Evolutionary conservation across 2,797 vertebrate species (phyloP), one percentile per base, ranked within the genome.

Genomic region (Tapera naevia): DNA sequence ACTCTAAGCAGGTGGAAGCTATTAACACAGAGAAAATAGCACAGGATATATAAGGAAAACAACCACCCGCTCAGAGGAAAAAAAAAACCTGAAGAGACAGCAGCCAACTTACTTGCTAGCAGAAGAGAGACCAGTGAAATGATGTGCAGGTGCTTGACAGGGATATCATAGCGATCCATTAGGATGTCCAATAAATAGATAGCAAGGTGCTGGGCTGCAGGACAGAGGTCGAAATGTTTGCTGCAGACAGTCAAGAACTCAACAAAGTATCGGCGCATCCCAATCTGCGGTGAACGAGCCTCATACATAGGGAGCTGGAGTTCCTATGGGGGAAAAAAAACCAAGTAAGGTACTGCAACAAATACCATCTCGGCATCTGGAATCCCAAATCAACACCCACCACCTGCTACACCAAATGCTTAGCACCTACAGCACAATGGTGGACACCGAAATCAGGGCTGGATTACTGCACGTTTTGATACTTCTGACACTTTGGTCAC

Each of bases 171-270:
- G 88, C 83, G 89, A 46, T 98, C 98, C 96, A 98, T 89, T 54
- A 97, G 99, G 96, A 99, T 97, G 97, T 99, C 99, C 93, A 99
- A 97, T 96, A 99, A 97, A 97, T 99, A 99, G 96, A 99, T 91
- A 2, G 98, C 98, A 35, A 99, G 98, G 95, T 99, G 99, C 27
- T 98, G 98, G 3, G 99, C 98, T 0, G 98, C 97, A 2, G 98
- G 98, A 90, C 99, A 99, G 33, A 99, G 98, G 95, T 98, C 97
- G 97, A 98, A 99, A 50, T 95, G 98, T 90, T 98, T 98, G 95
- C 99, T 99, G 95, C 99, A 97, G 94, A 98, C 97, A 88, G 98
- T 98, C 96, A 99, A 83, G 92, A 99, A 91, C 96, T 99, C 98
- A 5, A 98, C 98, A 76, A 99, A 98, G 97, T 99, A 99, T 32